Base-by-base conservation (phyloP, 2,888 invertebrate genomes). In the Chrysolina americana region DNA sequence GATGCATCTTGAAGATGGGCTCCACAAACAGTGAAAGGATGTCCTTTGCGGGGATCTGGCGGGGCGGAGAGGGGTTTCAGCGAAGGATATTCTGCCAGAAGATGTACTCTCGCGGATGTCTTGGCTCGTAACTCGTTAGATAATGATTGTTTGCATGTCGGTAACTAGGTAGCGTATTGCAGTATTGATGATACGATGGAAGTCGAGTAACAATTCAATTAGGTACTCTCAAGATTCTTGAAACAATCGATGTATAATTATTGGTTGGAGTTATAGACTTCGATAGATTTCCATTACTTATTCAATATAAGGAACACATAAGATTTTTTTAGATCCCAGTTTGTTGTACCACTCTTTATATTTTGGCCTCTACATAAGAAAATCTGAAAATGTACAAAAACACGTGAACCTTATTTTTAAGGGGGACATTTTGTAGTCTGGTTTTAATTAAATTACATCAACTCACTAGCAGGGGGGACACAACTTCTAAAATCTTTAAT, bases 1-100 rank as follows among this genome's bases (percentile, higher is more conserved):
- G 82, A 82, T 78, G 79, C 78, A 84, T 85, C 84, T 85, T 81
- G 82, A 83, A 84, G 85, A 85, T 81, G 82, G 80, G 81, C 68
- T 79, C 63, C 65, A 66, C 62, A 62, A 56, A 63, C 64, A 84
- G 86, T 86, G 86, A 86, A 86, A 86, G 78, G 76, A 78, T 75
- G 76, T 78, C 78, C 76, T 78, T 73, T 74, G 69, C 70, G 56
- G 72, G 71, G 74, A 68, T 23, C 56, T 11, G 11, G 10, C 65
- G 77, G 71, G 66, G 66, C 48, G 17, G 13, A 36, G 56, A 50
- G 71, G 74, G 74, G 71, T 17, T 41, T 36, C 19, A 48, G 63
- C 65, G 71, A 76, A 76, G 78, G 76, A 78, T 73, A 73, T 63
- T 70, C 65, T 47, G 59, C 64, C 44, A 41, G 59, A 69, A 75